Percentiles rank a stretch among this genome's conserved stretches.
Evolutionary conservation across 2,888 invertebrate species (phyloP).

Genomic region (Nycteola revayana): DNA sequence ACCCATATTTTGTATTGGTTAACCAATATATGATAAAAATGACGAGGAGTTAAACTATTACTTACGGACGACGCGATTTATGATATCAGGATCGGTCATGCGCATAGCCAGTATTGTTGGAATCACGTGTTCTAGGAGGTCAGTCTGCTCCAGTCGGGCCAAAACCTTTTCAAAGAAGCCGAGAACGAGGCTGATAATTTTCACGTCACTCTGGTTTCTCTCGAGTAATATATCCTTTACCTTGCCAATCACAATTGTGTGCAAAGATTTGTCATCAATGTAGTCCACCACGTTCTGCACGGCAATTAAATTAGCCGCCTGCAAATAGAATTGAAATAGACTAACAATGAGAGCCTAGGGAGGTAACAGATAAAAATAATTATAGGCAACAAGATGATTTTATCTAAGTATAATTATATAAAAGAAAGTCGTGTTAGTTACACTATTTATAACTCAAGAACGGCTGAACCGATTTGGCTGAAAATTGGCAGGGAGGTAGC

Average conservation of each 20-base stretch:
- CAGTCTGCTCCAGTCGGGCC: constrained; percentile 91
- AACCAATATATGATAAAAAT: no score
- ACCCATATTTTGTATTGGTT: no score
- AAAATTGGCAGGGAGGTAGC: no score
- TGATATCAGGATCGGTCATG: constrained; percentile 93
- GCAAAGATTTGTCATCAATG: constrained; percentile 90
- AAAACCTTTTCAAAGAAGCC: constrained; percentile 91
- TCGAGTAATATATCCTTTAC: constrained; percentile 89
- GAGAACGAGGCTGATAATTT: constrained; percentile 89
- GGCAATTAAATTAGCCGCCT: constrained; percentile 95
- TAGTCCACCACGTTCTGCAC: constrained; percentile 92
- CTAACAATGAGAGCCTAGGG: no score
- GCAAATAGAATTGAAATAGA: no score
- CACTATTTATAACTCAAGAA: no score
- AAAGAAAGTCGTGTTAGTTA: no score
- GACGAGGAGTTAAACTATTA: no score
- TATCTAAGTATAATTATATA: no score
- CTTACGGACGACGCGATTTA: constrained; percentile 96
- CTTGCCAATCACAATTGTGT: constrained; percentile 90
- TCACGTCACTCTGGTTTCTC: constrained; percentile 89
- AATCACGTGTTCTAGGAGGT: constrained; percentile 94
- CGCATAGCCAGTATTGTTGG: constrained; percentile 93
- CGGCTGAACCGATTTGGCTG: no score
- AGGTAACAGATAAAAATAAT: no score
- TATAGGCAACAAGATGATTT: no score